phyloP scores from a whole-genome alignment of 2,113 vertebrate genomes.

The Brienomyrus brachyistius region DNA sequence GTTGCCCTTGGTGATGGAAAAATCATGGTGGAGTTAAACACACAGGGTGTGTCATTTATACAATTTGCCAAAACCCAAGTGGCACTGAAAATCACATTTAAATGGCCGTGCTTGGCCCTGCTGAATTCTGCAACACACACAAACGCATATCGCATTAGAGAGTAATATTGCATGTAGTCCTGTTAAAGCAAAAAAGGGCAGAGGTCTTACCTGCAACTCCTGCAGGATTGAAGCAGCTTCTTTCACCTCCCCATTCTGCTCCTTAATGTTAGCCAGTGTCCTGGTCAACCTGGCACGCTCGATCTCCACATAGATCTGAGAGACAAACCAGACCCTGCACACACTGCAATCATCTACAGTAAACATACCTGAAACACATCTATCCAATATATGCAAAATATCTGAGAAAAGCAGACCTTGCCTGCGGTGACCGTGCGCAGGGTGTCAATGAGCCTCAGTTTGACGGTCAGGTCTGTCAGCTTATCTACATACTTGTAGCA shows the following conservation, averaged over 20 bases:
- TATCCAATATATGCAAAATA: not conserved
- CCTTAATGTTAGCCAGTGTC: constrained; percentile 87
- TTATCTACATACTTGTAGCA: constrained; percentile 91
- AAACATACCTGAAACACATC: not conserved
- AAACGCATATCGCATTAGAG: not conserved
- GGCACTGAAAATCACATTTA: not conserved
- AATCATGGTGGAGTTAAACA: not conserved
- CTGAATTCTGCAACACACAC: not conserved
- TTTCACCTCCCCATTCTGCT: constrained; percentile 85
- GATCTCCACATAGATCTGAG: constrained; percentile 96
- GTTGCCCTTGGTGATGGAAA: not conserved
- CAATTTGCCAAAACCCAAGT: not conserved
- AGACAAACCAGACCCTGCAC: constrained; percentile 13
- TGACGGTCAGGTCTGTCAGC: constrained; percentile 80
- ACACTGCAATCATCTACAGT: not conserved
- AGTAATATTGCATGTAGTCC: not conserved
- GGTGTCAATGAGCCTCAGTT: constrained; percentile 90
- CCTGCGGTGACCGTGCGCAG: constrained; percentile 94
- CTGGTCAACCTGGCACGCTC: constrained; percentile 92
- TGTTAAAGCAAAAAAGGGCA: not conserved
- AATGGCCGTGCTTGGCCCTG: not conserved
- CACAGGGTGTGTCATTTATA: not conserved
- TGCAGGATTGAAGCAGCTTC: constrained; percentile 92
- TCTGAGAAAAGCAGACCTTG: constrained; percentile 64
- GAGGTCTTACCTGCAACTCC: constrained; percentile 78